Percentiles rank a stretch among this genome's conserved stretches.
Conservation (phyloP, 2,113 vertebrate species). For the Petrocephalus microphthalmus region DNA sequence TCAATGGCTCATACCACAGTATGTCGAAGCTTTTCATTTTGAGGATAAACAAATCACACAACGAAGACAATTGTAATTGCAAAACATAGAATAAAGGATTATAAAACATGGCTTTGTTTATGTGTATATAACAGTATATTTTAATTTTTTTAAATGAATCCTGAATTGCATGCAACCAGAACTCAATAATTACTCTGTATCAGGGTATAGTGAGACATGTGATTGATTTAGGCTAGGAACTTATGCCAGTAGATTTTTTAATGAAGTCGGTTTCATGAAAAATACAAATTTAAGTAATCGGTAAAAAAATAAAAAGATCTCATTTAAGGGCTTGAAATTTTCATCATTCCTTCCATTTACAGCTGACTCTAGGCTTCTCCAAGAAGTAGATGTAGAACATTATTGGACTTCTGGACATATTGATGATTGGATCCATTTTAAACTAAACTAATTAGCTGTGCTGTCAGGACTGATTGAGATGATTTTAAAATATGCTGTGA, state of each 20-base stretch:
- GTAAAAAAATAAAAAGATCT: neutral
- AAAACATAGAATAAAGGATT: slow-evolving; percentile 16
- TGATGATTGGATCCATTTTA: slow-evolving; percentile 8
- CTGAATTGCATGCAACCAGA: neutral
- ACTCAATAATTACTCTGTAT: neutral
- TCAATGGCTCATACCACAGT: slow-evolving; percentile 55
- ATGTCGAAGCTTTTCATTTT: slow-evolving; percentile 53
- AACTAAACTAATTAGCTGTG: slow-evolving; percentile 21
- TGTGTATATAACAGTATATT: neutral
- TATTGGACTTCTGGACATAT: slow-evolving; percentile 8
- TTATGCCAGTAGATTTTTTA: neutral
- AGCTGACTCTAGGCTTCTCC: slow-evolving; percentile 10
- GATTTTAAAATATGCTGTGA: slow-evolving; percentile 16
- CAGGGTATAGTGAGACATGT: neutral
- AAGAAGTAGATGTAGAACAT: neutral
- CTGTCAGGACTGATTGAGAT: slow-evolving; percentile 18
- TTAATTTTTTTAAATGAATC: neutral
- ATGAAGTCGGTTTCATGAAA: neutral
- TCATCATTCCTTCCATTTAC: slow-evolving; percentile 24
- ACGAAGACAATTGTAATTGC: slow-evolving; percentile 55
- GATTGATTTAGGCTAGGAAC: neutral
- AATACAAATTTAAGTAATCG: neutral
- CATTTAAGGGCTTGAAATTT: neutral
- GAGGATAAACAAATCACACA: slow-evolving; percentile 57
- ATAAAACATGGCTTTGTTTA: neutral